These are phyloP conservation scores for Oryzias dopingdopingensis DNA, from an alignment of 2,797 vertebrate species.

Conservation along the genomic window DNA sequence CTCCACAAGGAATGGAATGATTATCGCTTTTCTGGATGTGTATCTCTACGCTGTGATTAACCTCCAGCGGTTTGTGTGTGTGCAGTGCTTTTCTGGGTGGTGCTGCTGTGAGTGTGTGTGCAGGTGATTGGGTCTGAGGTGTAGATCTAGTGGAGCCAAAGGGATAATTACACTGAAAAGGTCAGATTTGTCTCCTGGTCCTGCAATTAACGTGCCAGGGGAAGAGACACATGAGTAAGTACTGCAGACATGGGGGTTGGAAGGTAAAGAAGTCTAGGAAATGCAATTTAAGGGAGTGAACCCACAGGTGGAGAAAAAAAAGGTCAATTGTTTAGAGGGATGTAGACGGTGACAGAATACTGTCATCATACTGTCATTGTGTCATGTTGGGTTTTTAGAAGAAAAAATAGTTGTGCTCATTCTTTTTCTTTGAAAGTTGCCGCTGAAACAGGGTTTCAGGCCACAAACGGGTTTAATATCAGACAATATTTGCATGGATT, in stretches of 20 bases:
- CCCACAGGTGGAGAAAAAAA: constrained; percentile 2
- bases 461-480: no score
- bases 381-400: no score
- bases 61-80: constrained; percentile 35
- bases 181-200: constrained; percentile 75
- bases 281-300: not conserved
- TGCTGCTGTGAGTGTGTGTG: constrained; percentile 18
- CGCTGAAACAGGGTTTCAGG: no score
- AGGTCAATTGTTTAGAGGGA: not conserved
- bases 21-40: constrained; percentile 47
- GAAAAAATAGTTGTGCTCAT: no score
- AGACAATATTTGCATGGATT: no score
- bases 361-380: no score
- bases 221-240: constrained; percentile 25
- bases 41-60: constrained; percentile 59
- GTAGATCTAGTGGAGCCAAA: constrained; percentile 73
- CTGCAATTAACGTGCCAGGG: constrained; percentile 72
- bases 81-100: constrained; percentile 32
- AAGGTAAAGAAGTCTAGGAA: constrained; percentile 1
- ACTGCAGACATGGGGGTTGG: constrained; percentile 16
- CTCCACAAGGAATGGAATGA: constrained; percentile 51
- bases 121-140: constrained; percentile 47
- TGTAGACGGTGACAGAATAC: not conserved
- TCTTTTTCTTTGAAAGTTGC: no score
- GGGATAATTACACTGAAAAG: constrained; percentile 82